phyloP scores from a whole-genome alignment of 2,113 vertebrate genomes.

The Dolichotis patagonum region DNA sequence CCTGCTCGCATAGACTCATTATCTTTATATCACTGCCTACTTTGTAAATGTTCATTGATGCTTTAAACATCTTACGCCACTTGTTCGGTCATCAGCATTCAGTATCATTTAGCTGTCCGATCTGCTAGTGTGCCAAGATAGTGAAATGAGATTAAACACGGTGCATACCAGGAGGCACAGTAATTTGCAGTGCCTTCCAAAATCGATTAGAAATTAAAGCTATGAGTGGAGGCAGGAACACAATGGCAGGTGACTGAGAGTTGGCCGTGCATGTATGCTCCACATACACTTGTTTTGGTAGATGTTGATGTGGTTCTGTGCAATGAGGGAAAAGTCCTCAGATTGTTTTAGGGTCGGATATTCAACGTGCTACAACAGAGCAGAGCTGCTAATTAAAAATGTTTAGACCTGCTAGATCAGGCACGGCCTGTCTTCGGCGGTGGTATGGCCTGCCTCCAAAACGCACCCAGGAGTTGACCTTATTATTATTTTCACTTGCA shows the following conservation, averaged over 20 bases:
- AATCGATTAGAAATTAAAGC: constrained; percentile 42
- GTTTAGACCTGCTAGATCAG: not conserved
- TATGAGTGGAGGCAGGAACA: not conserved
- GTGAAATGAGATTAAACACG: not conserved
- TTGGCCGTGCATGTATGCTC: not conserved
- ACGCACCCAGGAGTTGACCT: not conserved
- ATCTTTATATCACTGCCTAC: not conserved
- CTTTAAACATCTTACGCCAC: not conserved
- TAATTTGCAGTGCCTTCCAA: constrained; percentile 39
- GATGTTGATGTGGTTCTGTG: not conserved
- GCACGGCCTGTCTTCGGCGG: not conserved
- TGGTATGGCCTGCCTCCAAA: constrained; percentile 42
- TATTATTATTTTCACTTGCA: not conserved
- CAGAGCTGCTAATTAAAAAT: not conserved
- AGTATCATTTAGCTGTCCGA: not conserved
- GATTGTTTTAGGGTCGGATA: not conserved
- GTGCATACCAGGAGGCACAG: not conserved
- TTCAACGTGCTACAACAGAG: not conserved
- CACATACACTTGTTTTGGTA: not conserved
- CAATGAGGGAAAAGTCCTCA: not conserved
- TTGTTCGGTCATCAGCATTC: not conserved
- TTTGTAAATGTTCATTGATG: not conserved
- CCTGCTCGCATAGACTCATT: not conserved
- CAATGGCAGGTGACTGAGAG: not conserved
- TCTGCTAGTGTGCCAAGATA: not conserved